Conservation (phyloP, 30 jellyfish, hydroid and myxozoan species). For the Hydra vulgaris region DNA sequence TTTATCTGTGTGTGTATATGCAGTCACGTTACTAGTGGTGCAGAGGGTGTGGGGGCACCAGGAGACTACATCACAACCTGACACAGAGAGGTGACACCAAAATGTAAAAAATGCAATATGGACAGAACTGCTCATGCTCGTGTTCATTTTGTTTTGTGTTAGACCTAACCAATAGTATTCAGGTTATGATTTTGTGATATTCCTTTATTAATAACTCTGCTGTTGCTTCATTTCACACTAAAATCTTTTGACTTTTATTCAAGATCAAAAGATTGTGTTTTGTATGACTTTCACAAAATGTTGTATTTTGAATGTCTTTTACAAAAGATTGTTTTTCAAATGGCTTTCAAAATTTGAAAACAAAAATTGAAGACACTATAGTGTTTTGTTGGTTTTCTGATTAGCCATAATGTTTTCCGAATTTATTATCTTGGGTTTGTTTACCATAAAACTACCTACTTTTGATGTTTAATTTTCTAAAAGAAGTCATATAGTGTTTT, state of each 20-base stretch:
- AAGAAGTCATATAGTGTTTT: no score
- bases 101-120: not conserved
- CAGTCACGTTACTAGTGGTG: not conserved
- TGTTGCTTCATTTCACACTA: not conserved
- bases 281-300: not conserved
- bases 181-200: not conserved
- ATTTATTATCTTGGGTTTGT: not conserved
- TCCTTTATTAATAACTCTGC: not conserved
- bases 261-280: not conserved
- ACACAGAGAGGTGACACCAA: not conserved
- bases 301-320: not conserved
- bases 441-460: not conserved
- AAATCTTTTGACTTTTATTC: not conserved
- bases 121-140: not conserved
- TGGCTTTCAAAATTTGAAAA: not conserved
- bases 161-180: not conserved
- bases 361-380: not conserved
- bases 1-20: no score
- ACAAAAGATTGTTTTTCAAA: not conserved
- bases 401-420: not conserved
- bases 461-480: no score
- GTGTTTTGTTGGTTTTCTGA: not conserved
- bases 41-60: not conserved
- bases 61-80: not conserved
- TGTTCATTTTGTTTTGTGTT: not conserved